Evolutionary conservation across 2,888 invertebrate species (phyloP), one percentile per base, ranked within the genome.

Genomic region (Andrena praecox): DNA sequence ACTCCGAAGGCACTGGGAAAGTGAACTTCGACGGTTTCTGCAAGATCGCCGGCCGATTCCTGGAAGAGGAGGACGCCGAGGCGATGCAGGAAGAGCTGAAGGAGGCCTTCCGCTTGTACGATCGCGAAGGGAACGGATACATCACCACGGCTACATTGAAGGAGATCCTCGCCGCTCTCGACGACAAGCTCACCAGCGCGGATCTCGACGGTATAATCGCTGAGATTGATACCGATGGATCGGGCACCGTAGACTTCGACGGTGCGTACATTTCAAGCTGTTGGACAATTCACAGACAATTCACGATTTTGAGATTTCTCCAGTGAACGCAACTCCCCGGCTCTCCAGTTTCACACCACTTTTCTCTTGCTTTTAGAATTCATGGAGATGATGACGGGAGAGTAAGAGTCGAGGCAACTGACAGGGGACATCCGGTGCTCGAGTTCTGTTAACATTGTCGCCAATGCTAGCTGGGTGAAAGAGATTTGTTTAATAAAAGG

Each of bases 181-280:
- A 99, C 91, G 99, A 99, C 94, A 99, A 99, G 94, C 96, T 99
- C 52, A 98, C 97, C 87, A 97, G 96, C 92, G 96, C 98, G 69
- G 99, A 99, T 94, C 96, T 99, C 89, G 99, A 99, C 93, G 99
- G 98, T 89, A 99, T 99, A 95, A 99, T 99, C 94, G 97, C 97
- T 91, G 99, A 99, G 95, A 99, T 99, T 91, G 99, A 99, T 95
- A 98, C 99, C 82, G 99, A 99, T 94, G 99, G 99, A 74, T 99
- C 99, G 86, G 99, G 99, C 93, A 99, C 99, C 87, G 99, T 99
- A 88, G 99, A 99, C 95, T 99, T 99, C 94, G 99, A 99, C 95
- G 99, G 99, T 99, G 94, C 94, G 93, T 89, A 74, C 27, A 42
- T 12, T n/a, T 8, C 1, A 4, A 42, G 42, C 42, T 16, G 42